These are phyloP conservation scores for Beaufortia kweichowensis DNA, from an alignment of 2,113 vertebrate genomes.

Conservation along the genomic window DNA sequence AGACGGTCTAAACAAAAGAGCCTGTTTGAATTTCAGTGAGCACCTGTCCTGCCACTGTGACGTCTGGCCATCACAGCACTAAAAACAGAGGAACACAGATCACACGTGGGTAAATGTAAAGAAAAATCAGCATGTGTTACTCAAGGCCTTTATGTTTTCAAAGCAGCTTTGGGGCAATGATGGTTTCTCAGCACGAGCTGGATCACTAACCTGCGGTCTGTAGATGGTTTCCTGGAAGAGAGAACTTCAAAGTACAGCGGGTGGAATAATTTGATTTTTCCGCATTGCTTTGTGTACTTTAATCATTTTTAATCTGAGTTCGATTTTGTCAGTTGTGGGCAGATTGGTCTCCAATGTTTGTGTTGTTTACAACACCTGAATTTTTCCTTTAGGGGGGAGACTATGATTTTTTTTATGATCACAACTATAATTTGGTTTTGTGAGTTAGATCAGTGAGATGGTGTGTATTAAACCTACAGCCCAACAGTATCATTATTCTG, in stretches of 20 bases:
- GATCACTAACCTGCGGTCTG: background rate
- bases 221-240: background rate
- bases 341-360: background rate
- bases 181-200: background rate
- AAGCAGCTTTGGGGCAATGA: background rate
- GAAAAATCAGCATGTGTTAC: background rate
- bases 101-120: background rate
- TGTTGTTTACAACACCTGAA: too few species aligned
- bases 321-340: background rate
- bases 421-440: too few species aligned
- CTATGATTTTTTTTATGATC: too few species aligned
- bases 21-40: background rate
- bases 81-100: background rate
- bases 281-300: background rate
- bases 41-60: background rate
- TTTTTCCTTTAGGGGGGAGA: too few species aligned
- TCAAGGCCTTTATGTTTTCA: background rate
- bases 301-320: background rate
- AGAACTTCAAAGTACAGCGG: conserved; percentile 16
- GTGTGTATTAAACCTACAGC: too few species aligned
- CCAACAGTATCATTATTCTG: too few species aligned
- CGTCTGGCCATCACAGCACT: background rate
- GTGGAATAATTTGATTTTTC: background rate
- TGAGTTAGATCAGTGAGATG: too few species aligned
- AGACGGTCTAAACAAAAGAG: background rate